Conservation (phyloP, 2,888 invertebrate genomes). For the Tenthredo amoena region DNA sequence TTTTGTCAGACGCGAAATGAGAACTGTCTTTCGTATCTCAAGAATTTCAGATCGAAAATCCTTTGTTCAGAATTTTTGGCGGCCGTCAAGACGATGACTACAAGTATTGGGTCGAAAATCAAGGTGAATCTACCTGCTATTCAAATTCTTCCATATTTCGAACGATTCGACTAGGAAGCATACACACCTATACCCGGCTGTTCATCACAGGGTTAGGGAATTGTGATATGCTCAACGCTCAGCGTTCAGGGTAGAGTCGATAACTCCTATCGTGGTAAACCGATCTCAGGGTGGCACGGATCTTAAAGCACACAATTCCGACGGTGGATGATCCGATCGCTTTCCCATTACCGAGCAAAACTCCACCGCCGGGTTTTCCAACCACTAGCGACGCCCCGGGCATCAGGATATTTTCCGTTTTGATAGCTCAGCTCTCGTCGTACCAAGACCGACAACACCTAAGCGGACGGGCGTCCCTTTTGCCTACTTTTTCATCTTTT, state of each 20-base stretch:
- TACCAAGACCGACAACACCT: slow-evolving; percentile 39
- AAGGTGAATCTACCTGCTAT: background rate
- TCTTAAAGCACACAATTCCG: slow-evolving; percentile 51
- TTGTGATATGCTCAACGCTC: slow-evolving; percentile 43
- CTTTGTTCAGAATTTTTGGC: background rate
- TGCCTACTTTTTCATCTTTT: background rate
- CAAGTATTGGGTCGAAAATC: background rate
- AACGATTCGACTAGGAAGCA: background rate
- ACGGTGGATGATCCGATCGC: slow-evolving; percentile 50
- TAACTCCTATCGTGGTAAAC: slow-evolving; percentile 42
- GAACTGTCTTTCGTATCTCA: slow-evolving; percentile 43
- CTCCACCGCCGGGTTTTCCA: slow-evolving; percentile 42
- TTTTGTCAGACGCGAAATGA: slow-evolving; percentile 42
- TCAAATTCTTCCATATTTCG: slow-evolving; percentile 23
- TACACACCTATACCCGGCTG: background rate
- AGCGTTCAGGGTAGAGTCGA: slow-evolving; percentile 32
- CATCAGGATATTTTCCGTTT: slow-evolving; percentile 48
- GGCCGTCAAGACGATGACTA: background rate
- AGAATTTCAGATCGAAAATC: slow-evolving; percentile 3
- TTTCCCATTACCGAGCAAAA: slow-evolving; percentile 50
- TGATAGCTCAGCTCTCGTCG: slow-evolving; percentile 47
- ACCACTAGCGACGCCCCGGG: slow-evolving; percentile 38
- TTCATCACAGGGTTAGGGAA: slow-evolving; percentile 1
- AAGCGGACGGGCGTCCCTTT: slow-evolving; percentile 20
- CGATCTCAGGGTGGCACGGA: slow-evolving; percentile 36